Conservation (phyloP, 1,140 invertebrate genomes). For the Hylyphantes graminicola region DNA sequence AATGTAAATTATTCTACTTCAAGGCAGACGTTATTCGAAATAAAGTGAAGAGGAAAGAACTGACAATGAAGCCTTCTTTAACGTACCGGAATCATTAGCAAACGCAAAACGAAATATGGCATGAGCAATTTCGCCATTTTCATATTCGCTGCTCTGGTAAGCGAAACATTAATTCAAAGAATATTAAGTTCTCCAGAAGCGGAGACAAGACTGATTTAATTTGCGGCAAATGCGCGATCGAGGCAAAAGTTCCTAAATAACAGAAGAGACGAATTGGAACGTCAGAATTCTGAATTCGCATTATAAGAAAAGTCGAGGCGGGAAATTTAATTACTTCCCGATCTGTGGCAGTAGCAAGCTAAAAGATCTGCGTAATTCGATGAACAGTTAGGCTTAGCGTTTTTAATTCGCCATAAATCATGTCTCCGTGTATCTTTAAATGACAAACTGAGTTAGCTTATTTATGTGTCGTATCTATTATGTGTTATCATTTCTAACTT, state of each 20-base stretch:
- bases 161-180: slow-evolving; percentile 42
- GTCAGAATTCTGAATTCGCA: slow-evolving; percentile 2
- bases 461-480: slow-evolving; percentile 32
- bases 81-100: not conserved
- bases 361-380: slow-evolving; percentile 21
- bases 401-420: slow-evolving; percentile 47
- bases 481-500: too few species aligned
- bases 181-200: slow-evolving; percentile 43
- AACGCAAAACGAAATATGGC: not conserved
- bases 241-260: slow-evolving; percentile 48
- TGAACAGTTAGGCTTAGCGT: slow-evolving; percentile 26
- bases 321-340: slow-evolving; percentile 46
- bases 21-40: too few species aligned
- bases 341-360: not conserved
- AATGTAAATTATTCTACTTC: too few species aligned
- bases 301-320: slow-evolving; percentile 26
- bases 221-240: slow-evolving; percentile 10
- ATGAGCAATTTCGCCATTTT: slow-evolving; percentile 9
- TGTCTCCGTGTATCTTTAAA: slow-evolving; percentile 20
- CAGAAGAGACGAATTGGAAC: slow-evolving; percentile 23
- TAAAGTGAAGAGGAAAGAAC: too few species aligned
- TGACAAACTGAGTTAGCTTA: slow-evolving; percentile 8
- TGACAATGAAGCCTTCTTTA: too few species aligned
- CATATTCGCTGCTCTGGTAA: not conserved
- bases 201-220: slow-evolving; percentile 17